Base-by-base conservation (phyloP, 2,113 vertebrate genomes). In the Mesocricetus auratus region DNA sequence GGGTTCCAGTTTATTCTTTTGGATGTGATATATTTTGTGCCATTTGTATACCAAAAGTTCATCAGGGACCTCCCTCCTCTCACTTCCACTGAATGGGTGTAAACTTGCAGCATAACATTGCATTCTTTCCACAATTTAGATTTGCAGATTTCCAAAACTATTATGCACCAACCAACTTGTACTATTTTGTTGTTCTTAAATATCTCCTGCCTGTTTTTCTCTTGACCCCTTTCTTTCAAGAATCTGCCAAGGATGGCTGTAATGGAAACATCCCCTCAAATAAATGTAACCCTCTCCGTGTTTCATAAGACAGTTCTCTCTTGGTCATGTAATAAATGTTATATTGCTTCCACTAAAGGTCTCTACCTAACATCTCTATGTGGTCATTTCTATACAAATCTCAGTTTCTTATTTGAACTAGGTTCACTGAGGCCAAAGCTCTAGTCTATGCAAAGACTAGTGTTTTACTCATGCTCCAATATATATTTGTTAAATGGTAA, bases 31-130 rank as follows among this genome's bases (percentile, higher is more conserved):
- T 66, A 90, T 50, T 92, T 88, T 81, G 33, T 58, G 45, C 21
- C 42, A 62, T 47, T 88, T 91, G 36, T 91, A 68, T 3, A 56
- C 75, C 71, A 87, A 92, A 94, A 88, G 39, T 83, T 77, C 24
- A 69, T 58, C 33, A 39, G 39, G 29, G 10, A 26, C 29, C 13
- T 94, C 64, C 50, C 8, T 79, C 7, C 21, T n/a, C 39, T 81
- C 31, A 58, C 53, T 88, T 91, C 45, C 86, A 82, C 33, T 68
- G 42, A 81, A 2, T 87, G 77, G 91, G 83, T 60, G 66, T 36
- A 83, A 69, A 93, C 53, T 85, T 86, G 60, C 47, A 95, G 53
- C 12, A 68, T 81, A 42, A n/a, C 87, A 77, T 93, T 94, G 78
- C 85, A 77, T 93, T 94, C 50, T 91, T 3, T 78, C 56, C 56